Evolutionary conservation across 2,113 vertebrate genomes (phyloP), one percentile per base, ranked within the genome.

Genomic region (Engystomops pustulosus): DNA sequence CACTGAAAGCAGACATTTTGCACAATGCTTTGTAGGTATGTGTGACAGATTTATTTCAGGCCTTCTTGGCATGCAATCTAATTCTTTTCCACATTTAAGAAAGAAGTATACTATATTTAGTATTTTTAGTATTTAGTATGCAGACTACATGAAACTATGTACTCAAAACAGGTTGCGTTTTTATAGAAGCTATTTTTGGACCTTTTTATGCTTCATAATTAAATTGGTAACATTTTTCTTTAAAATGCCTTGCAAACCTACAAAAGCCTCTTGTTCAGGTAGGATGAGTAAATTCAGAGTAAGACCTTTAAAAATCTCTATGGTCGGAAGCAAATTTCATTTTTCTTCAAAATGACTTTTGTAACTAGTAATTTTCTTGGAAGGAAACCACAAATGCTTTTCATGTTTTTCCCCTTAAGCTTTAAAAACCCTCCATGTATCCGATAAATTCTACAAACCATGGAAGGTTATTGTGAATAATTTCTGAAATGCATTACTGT

Each of bases 321-420:
- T 83, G 81, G 70, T 83, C 41, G 70, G 81, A 74, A 75, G 70
- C 30, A 71, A 62, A 74, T 75, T 83, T 83, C 45, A 70, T 83
- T 62, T 20, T 72, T 83, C 69, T 60, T 74, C 38, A 18, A 62
- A 83, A 45, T 41, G 20, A 34, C 80, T 83, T 74, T 74, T 71
- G 69, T 74, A 82, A 74, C 80, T 82, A 60, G 51, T 82, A 82
- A 82, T 82, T 74, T 82, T 82, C 80, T 60, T 71, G 68, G 69
- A 83, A 83, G 67, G 23, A 83, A 83, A 83, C 70, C 81, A 83
- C 81, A 83, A 83, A 62, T 83, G 69, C 51, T 83, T 83, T 83
- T 74, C 70, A 83, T 83, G 71, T 58, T 62, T 83, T 74, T 58
- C 10, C 81, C 70, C 69, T 75, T 62, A 75, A 83, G 70, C 70